A percentile compares a stretch with the other conserved stretches of the same genome.
phyloP scores from a whole-genome alignment of 2,113 vertebrate genomes.

The Paramormyrops kingsleyae region DNA sequence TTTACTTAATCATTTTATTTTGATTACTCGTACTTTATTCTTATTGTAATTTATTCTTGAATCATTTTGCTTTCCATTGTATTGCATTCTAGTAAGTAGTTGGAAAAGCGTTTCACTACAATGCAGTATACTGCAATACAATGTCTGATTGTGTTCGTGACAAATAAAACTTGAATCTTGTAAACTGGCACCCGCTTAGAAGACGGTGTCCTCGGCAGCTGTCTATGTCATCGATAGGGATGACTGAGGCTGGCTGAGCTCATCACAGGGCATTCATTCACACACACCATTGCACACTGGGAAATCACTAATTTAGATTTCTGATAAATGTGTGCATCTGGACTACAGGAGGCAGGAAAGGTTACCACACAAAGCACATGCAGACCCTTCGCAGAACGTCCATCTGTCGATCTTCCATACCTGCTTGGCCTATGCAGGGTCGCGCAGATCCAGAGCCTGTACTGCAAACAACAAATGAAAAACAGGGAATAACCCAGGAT shows the following conservation, averaged over 20 bases:
- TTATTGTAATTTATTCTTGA: neutral
- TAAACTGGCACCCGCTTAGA: neutral
- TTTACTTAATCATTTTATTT: neutral
- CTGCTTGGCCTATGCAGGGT: neutral
- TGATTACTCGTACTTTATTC: neutral
- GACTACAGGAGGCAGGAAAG: neutral
- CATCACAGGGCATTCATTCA: neutral
- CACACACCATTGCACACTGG: neutral
- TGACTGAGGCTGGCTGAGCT: neutral
- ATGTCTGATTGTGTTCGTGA: neutral
- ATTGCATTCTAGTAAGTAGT: neutral
- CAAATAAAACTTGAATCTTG: neutral
- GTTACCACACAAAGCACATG: neutral
- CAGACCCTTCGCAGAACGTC: neutral
- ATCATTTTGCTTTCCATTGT: neutral
- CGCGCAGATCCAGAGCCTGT: neutral
- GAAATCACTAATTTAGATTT: neutral
- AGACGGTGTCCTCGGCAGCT: no score
- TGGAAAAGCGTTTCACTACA: neutral
- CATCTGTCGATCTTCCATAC: neutral
- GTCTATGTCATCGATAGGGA: neutral
- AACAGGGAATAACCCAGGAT: neutral
- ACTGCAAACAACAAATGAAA: neutral
- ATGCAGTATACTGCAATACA: neutral
- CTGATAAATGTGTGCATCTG: neutral